Evolutionary conservation across 2,113 vertebrate genomes (phyloP).

Genomic region (Engystomops pustulosus): DNA sequence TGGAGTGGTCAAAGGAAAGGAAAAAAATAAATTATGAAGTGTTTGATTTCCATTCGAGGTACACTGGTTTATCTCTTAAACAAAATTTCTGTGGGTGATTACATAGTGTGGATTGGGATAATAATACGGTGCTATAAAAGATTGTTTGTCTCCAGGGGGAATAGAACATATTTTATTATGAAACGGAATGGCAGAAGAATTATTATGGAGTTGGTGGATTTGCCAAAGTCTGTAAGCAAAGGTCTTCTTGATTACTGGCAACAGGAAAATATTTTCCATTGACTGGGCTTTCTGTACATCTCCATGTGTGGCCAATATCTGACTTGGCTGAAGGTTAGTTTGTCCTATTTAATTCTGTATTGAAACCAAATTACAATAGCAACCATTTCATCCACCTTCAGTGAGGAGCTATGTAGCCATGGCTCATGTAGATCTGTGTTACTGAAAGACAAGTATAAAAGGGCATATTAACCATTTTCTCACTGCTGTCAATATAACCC

Average conservation of each 20-base stretch:
- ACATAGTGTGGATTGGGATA: conserved; percentile 15
- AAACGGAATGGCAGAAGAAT: conserved; percentile 1
- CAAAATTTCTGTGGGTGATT: conserved; percentile 11
- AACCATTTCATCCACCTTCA: background rate
- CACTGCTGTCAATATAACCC: background rate
- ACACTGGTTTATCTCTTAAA: background rate
- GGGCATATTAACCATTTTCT: background rate
- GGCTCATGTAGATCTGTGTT: background rate
- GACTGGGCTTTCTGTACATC: conserved; percentile 21
- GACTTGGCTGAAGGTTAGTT: background rate
- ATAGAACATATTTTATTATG: conserved; percentile 24
- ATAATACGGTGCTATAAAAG: conserved; percentile 6
- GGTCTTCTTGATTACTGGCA: conserved; percentile 30
- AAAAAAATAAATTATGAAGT: background rate
- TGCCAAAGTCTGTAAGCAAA: conserved; percentile 13
- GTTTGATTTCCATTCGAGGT: conserved; percentile 13
- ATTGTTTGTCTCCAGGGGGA: background rate
- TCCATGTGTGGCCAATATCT: background rate
- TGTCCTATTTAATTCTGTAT: conserved; percentile 38
- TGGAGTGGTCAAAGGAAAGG: background rate
- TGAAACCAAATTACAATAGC: conserved; percentile 17
- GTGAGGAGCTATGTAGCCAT: background rate
- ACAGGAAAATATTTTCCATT: background rate
- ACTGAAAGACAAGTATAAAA: background rate
- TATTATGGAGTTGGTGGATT: background rate